Evolutionary conservation across 1,140 invertebrate species (phyloP).

Genomic region (Anoplophora glabripennis): DNA sequence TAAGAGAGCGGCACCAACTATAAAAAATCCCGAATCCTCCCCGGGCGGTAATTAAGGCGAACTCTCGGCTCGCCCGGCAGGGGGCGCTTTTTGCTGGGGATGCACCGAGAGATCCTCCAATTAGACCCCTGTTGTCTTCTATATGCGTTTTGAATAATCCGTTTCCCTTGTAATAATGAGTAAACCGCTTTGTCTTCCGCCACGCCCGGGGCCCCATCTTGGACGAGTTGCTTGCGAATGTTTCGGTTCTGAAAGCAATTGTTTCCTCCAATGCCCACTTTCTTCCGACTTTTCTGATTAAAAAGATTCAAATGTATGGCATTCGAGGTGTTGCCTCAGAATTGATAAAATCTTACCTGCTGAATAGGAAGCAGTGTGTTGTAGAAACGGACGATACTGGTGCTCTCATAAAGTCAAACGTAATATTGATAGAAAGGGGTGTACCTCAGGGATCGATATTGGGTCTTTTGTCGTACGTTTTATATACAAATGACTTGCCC

Average conservation of each 20-base stretch:
- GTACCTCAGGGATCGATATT: no score
- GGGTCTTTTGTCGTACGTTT: no score
- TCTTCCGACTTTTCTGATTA: neutral
- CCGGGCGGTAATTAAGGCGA: conserved; percentile 32
- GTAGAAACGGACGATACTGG: neutral
- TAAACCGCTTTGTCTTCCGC: conserved; percentile 24
- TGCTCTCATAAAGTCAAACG: neutral
- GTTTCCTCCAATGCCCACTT: neutral
- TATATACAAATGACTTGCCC: no score
- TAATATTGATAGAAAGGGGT: no score
- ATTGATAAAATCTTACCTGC: no score
- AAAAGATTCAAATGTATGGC: no score
- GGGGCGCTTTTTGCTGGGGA: conserved; percentile 18
- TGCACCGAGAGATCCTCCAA: conserved; percentile 28
- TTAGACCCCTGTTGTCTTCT: conserved; percentile 29
- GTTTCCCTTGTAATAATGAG: conserved; percentile 26
- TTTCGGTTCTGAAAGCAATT: neutral
- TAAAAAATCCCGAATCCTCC: neutral
- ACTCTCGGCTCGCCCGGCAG: conserved; percentile 5
- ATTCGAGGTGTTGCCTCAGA: no score
- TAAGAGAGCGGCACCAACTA: conserved; percentile 14
- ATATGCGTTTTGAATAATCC: conserved; percentile 31
- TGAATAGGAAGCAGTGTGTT: no score
- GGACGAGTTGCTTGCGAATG: neutral
- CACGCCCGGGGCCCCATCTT: neutral